Conservation (phyloP, 2,888 invertebrate species). For the Drosophila borborema region DNA sequence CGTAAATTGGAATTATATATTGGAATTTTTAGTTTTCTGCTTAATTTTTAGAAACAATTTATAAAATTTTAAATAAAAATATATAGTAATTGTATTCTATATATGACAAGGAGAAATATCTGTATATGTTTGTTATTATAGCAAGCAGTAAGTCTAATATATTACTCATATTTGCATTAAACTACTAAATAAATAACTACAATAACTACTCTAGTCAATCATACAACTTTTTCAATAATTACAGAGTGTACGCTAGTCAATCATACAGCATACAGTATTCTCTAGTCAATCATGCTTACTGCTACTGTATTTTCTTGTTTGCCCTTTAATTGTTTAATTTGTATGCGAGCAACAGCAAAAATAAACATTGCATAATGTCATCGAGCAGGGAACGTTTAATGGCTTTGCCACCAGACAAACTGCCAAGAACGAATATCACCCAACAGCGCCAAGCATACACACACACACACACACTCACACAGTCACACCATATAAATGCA, state of each 20-base stretch:
- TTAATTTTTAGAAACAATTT: no score
- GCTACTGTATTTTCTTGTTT: constrained; percentile 25
- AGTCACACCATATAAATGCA: constrained; percentile 38
- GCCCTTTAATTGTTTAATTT: constrained; percentile 71
- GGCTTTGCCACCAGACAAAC: constrained; percentile 3
- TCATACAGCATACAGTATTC: background rate
- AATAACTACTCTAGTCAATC: background rate
- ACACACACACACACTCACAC: background rate
- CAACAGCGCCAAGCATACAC: background rate
- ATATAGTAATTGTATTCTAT: background rate
- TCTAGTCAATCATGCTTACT: background rate
- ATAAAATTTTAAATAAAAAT: no score
- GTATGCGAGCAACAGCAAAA: constrained; percentile 47
- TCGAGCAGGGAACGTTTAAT: constrained; percentile 16
- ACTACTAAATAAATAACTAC: background rate
- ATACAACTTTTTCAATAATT: background rate
- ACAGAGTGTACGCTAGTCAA: background rate
- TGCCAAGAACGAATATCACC: background rate
- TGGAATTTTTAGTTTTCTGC: no score
- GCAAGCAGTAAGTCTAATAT: background rate
- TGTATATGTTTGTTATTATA: no score
- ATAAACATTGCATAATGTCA: constrained; percentile 52
- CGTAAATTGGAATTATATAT: background rate
- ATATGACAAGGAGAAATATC: no score
- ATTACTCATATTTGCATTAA: no score